A percentile compares a stretch with the other conserved stretches of the same genome.
Conservation (phyloP, 2,113 vertebrate genomes). For the Cyprinodon tularosa region DNA sequence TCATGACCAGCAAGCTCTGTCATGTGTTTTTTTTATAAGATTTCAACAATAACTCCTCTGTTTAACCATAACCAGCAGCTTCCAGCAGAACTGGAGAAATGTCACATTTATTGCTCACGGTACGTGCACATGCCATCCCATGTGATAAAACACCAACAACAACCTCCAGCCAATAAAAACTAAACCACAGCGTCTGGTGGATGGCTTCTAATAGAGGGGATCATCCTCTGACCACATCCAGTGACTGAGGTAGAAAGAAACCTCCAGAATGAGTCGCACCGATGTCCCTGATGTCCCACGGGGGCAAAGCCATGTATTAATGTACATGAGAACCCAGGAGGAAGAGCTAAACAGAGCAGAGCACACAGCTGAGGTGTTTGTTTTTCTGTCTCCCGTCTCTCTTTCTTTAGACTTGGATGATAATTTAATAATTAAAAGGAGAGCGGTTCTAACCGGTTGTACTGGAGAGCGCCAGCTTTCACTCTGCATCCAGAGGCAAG, state of each 20-base stretch:
- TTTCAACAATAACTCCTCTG: conserved; percentile 2
- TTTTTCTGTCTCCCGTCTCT: not conserved
- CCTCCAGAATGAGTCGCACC: conserved; percentile 3
- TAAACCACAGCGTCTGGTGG: not conserved
- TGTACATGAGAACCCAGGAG: not conserved
- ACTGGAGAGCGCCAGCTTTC: conserved; percentile 39
- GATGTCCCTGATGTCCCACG: too few species aligned
- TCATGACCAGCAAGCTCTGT: not conserved
- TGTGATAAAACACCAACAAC: not conserved
- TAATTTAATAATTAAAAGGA: conserved; percentile 72
- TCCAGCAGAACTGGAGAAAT: not conserved
- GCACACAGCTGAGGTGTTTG: not conserved
- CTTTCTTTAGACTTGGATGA: conserved; percentile 27
- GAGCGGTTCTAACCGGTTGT: conserved; percentile 75
- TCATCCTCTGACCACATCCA: not conserved
- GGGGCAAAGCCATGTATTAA: conserved; percentile 11
- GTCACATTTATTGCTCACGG: not conserved
- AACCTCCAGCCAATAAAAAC: not conserved
- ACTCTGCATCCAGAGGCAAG: conserved; percentile 44
- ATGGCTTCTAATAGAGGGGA: not conserved
- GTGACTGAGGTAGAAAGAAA: conserved; percentile 20
- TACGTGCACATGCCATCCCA: not conserved
- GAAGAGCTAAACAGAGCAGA: not conserved
- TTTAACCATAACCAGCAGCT: not conserved
- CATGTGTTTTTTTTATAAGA: not conserved